A percentile compares a stretch with the other conserved stretches of the same genome.
phyloP scores from a whole-genome alignment of 2,797 vertebrate genomes.

The Adelosebastes latens region DNA sequence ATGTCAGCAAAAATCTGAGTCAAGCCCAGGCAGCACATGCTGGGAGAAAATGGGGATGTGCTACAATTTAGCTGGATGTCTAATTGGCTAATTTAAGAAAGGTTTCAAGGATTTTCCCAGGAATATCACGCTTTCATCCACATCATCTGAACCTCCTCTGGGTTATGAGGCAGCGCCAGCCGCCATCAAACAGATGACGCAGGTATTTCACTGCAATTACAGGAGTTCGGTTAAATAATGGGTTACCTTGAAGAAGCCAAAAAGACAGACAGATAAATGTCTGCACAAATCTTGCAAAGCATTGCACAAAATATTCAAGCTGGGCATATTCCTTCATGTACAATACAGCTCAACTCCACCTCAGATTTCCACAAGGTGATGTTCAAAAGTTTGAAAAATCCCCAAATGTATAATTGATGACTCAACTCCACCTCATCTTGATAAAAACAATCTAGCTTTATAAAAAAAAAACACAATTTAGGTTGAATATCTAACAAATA shows the following conservation, averaged over 20 bases:
- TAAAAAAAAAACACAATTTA: neutral
- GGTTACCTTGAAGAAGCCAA: slow-evolving; percentile 33
- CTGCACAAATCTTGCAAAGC: slow-evolving; percentile 22
- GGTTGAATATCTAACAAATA: neutral
- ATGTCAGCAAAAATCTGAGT: slow-evolving; percentile 54
- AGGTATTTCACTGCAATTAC: slow-evolving; percentile 65
- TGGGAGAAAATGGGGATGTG: slow-evolving; percentile 37
- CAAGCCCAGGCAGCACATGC: slow-evolving; percentile 53
- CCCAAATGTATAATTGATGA: slow-evolving; percentile 12
- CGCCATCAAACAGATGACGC: slow-evolving; percentile 53
- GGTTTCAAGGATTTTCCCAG: slow-evolving; percentile 58
- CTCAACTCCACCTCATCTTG: neutral
- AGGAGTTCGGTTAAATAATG: slow-evolving; percentile 52
- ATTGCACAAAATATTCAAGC: neutral
- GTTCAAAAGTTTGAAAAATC: slow-evolving; percentile 4
- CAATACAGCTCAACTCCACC: neutral
- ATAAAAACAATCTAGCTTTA: neutral
- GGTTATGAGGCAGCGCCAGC: slow-evolving; percentile 51
- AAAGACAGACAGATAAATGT: slow-evolving; percentile 42
- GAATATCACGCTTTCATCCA: slow-evolving; percentile 60
- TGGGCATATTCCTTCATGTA: slow-evolving; percentile 11
- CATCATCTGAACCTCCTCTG: slow-evolving; percentile 40
- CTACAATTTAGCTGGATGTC: slow-evolving; percentile 38
- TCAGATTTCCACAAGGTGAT: neutral
- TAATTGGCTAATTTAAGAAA: slow-evolving; percentile 59